A percentile compares a stretch with the other conserved stretches of the same genome.
Conservation (phyloP, 2,113 vertebrate species). For the Ariopsis seemanni region DNA sequence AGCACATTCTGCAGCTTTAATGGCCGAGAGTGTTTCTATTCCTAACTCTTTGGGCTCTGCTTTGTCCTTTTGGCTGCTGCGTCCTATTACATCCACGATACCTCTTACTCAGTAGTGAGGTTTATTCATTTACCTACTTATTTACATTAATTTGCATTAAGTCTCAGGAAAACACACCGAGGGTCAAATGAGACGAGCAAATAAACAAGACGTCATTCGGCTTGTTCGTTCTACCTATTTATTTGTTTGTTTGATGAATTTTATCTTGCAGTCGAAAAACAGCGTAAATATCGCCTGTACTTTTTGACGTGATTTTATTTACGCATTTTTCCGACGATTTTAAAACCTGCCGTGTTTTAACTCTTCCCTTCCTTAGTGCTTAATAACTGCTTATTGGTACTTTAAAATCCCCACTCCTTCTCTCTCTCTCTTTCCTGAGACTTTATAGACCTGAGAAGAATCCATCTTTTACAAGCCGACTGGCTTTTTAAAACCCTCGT, state of each 20-base stretch:
- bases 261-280: not conserved
- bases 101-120: not conserved
- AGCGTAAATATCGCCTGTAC: not conserved
- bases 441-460: conserved; percentile 57
- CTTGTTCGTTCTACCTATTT: not conserved
- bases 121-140: conserved; percentile 17
- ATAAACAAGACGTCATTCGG: not conserved
- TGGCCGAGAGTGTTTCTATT: not conserved
- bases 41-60: not conserved
- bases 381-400: conserved; percentile 12
- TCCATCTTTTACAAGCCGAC: conserved; percentile 59
- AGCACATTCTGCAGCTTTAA: conserved; percentile 28
- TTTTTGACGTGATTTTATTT: not conserved
- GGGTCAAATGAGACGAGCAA: conserved; percentile 18
- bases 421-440: not conserved
- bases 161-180: conserved; percentile 13
- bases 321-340: too few relatives aligned
- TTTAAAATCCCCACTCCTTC: conserved; percentile 7
- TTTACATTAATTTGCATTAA: conserved; percentile 25
- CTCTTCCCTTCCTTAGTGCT: not conserved
- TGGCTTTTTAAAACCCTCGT: conserved; percentile 57
- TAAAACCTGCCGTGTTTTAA: not conserved
- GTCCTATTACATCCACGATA: not conserved
- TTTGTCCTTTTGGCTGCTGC: not conserved
- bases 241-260: not conserved